phyloP scores from a whole-genome alignment of 2,888 invertebrate genomes.

The Meghimatium bilineatum region DNA sequence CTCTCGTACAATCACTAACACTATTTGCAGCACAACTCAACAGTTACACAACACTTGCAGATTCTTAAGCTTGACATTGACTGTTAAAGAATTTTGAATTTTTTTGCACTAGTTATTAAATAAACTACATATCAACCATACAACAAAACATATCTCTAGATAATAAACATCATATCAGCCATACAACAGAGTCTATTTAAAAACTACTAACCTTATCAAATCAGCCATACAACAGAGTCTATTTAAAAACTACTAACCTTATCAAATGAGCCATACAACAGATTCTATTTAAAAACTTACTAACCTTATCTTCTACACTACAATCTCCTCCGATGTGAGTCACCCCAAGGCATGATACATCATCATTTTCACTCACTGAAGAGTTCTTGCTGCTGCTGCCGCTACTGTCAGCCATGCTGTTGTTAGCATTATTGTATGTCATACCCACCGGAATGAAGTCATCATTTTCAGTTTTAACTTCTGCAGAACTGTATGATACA shows the following conservation, averaged over 20 bases:
- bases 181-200: background rate
- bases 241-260: constrained; percentile 20
- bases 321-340: constrained; percentile 42
- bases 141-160: too few species aligned
- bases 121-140: background rate
- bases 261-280: background rate
- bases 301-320: constrained; percentile 47
- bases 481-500: constrained; percentile 18
- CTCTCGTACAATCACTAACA: too few species aligned
- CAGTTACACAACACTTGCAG: too few species aligned
- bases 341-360: constrained; percentile 47
- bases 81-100: too few species aligned
- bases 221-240: background rate
- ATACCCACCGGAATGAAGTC: constrained; percentile 47
- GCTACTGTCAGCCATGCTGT: constrained; percentile 11
- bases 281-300: background rate
- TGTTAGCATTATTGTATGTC: constrained; percentile 36
- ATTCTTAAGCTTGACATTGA: too few species aligned
- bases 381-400: constrained; percentile 40
- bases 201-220: constrained; percentile 18
- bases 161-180: background rate
- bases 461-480: constrained; percentile 47
- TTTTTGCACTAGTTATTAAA: too few species aligned
- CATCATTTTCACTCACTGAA: constrained; percentile 38
- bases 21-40: too few species aligned